These are phyloP conservation scores for Oreotragus oreotragus DNA, from an alignment of 2,113 vertebrate species.

Conservation along the genomic window DNA sequence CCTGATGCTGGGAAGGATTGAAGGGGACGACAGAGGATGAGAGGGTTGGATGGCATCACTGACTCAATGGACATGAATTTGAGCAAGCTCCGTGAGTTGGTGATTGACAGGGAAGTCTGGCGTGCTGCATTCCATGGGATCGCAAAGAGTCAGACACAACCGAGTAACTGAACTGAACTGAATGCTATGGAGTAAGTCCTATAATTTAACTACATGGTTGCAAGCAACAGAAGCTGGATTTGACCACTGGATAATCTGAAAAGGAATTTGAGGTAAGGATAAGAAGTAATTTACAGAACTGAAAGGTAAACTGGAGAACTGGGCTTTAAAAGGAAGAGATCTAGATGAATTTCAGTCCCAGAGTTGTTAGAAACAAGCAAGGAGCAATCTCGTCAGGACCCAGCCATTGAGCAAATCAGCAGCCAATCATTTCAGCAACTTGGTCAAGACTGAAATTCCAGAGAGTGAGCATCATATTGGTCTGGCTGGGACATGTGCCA, in stretches of 20 bases:
- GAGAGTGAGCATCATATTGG: background rate
- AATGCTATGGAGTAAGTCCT: background rate
- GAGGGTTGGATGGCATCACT: background rate
- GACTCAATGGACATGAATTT: background rate
- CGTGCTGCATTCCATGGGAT: background rate
- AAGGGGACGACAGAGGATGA: background rate
- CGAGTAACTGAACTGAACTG: background rate
- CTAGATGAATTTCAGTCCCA: background rate
- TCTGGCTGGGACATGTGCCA: background rate
- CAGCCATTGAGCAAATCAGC: background rate
- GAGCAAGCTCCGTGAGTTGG: background rate
- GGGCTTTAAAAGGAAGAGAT: background rate
- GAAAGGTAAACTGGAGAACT: background rate
- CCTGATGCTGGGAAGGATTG: background rate
- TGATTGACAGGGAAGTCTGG: background rate
- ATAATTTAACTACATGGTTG: background rate
- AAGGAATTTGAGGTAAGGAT: background rate
- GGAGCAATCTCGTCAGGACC: background rate
- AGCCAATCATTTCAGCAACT: background rate
- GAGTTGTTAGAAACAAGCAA: background rate
- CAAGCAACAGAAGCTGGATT: background rate
- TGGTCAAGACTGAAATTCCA: slow-evolving; percentile 21
- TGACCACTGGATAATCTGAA: background rate
- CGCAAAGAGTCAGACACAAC: background rate
- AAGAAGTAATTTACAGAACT: background rate